Conservation (phyloP, 2,113 vertebrate species). For the Galemys pyrenaicus region DNA sequence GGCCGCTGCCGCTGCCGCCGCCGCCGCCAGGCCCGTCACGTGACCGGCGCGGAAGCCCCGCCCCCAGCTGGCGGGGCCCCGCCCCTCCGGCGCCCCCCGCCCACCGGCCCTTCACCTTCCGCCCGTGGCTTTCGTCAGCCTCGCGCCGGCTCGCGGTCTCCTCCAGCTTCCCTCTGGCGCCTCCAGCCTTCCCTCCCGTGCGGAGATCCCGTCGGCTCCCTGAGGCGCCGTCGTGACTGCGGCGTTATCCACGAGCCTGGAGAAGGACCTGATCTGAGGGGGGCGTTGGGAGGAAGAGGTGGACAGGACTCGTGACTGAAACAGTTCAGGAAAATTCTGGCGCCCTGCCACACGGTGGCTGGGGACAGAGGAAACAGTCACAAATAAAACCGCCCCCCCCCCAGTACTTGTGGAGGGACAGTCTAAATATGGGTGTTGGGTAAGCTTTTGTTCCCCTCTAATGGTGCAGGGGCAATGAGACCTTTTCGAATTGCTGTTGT, state of each 20-base stretch:
- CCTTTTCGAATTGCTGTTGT: neutral
- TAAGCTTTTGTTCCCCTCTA: neutral
- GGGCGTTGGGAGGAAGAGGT: neutral
- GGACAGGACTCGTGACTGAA: neutral
- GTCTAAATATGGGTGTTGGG: neutral
- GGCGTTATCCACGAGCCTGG: neutral
- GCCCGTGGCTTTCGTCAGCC: neutral
- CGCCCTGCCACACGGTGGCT: neutral
- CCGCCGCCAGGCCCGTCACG: slow-evolving; percentile 54
- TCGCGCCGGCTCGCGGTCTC: accelerated
- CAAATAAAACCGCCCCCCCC: neutral
- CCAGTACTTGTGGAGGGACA: neutral
- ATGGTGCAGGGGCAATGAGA: neutral
- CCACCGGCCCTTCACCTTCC: neutral
- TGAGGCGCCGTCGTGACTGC: neutral
- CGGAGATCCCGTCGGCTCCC: neutral
- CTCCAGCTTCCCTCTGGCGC: no score
- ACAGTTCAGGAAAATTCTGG: neutral
- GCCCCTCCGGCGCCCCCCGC: neutral
- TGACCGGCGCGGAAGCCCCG: slow-evolving; percentile 57
- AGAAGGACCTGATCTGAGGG: neutral
- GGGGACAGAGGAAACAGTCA: neutral
- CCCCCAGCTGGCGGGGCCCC: slow-evolving; percentile 4
- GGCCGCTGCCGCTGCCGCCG: slow-evolving; percentile 41
- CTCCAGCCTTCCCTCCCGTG: no score